A percentile compares a stretch with the other conserved stretches of the same genome.
Evolutionary conservation across 2,888 invertebrate species (phyloP).

Genomic region (Rotaria sp.): DNA sequence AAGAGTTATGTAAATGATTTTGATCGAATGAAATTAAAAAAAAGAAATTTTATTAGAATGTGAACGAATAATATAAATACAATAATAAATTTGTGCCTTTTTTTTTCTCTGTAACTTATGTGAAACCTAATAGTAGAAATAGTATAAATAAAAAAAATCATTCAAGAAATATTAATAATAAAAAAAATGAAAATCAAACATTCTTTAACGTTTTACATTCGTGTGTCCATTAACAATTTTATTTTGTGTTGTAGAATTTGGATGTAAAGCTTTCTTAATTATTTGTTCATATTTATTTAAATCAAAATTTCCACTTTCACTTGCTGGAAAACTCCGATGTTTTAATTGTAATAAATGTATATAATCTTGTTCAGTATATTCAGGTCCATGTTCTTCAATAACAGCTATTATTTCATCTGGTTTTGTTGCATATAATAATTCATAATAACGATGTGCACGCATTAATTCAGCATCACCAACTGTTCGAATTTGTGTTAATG

Average conservation of each 20-base stretch:
- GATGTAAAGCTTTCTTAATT: not conserved
- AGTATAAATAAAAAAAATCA: not conserved
- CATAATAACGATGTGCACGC: slow-evolving; percentile 39
- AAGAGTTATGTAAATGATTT: not conserved
- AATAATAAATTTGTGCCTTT: not conserved
- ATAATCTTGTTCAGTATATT: slow-evolving; percentile 34
- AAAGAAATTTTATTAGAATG: not conserved
- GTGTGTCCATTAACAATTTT: not conserved
- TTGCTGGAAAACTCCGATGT: slow-evolving; percentile 36
- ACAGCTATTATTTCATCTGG: slow-evolving; percentile 37
- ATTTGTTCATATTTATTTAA: slow-evolving; percentile 12
- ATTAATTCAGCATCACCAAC: slow-evolving; percentile 39
- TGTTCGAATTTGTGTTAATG: slow-evolving; percentile 34
- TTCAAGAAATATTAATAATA: not conserved
- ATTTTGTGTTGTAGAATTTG: not conserved
- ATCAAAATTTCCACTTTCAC: slow-evolving; percentile 25
- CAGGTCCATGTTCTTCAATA: slow-evolving; percentile 37
- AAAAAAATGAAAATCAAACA: not conserved
- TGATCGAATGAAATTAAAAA: not conserved
- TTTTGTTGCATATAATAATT: slow-evolving; percentile 38
- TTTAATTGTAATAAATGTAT: slow-evolving; percentile 35
- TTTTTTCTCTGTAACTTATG: not conserved
- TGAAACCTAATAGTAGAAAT: not conserved
- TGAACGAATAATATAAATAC: not conserved
- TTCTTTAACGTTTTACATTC: not conserved